Conservation (phyloP, 2,797 vertebrate genomes). For the Okamejei kenojei region DNA sequence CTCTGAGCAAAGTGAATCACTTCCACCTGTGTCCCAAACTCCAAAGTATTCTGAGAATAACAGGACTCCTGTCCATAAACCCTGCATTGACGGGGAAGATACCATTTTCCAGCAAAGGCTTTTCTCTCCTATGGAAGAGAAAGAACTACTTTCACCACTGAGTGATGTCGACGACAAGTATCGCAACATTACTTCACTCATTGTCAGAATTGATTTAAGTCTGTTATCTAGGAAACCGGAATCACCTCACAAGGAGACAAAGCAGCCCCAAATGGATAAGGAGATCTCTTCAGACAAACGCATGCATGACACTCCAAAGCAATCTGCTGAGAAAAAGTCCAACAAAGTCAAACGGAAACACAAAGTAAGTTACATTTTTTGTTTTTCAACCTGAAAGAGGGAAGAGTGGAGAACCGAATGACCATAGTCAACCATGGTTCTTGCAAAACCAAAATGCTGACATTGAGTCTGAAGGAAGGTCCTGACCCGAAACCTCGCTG, state of each 20-base stretch:
- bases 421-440: background rate
- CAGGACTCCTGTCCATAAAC: conserved; percentile 78
- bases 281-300: conserved; percentile 75
- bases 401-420: background rate
- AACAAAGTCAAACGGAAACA: conserved; percentile 90
- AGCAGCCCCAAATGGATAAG: conserved; percentile 75
- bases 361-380: conserved; percentile 62
- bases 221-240: conserved; percentile 86
- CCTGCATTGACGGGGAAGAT: conserved; percentile 69
- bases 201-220: conserved; percentile 94
- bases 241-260: conserved; percentile 80
- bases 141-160: conserved; percentile 87
- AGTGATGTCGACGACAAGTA: conserved; percentile 90
- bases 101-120: conserved; percentile 67
- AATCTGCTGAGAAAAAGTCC: conserved; percentile 71
- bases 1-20: conserved; percentile 93
- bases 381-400: background rate
- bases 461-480: no score
- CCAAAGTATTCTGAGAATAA: conserved; percentile 90
- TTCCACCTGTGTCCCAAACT: conserved; percentile 89
- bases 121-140: conserved; percentile 94
- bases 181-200: conserved; percentile 60
- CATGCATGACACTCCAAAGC: conserved; percentile 76
- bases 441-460: background rate
- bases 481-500: no score